Conservation (phyloP, 2,888 invertebrate species). For the Sinhomidia bicolor region DNA sequence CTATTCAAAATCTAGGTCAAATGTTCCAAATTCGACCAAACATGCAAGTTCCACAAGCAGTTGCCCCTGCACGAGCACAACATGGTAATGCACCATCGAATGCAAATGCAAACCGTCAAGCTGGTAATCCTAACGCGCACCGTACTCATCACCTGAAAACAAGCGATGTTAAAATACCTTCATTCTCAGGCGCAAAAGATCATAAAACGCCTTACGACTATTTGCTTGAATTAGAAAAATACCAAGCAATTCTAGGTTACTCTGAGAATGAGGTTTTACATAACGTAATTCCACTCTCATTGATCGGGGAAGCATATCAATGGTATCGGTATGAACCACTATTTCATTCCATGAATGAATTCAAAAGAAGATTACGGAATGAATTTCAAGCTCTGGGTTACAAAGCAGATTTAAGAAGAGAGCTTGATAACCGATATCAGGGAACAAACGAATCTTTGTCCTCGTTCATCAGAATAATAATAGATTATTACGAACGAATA, state of each 20-base stretch:
- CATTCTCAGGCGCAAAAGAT: too few species aligned
- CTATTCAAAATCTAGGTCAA: too few species aligned
- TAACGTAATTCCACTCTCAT: constrained; percentile 60
- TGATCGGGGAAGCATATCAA: constrained; percentile 56
- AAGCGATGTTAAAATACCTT: too few species aligned
- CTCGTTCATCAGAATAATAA: constrained; percentile 53
- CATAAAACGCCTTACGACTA: constrained; percentile 68
- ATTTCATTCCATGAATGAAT: constrained; percentile 37
- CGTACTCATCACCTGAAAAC: constrained; percentile 21
- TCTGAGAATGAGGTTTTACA: constrained; percentile 50
- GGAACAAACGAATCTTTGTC: constrained; percentile 61
- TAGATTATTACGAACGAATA: constrained; percentile 53
- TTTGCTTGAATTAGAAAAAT: constrained; percentile 63
- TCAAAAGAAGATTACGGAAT: constrained; percentile 14
- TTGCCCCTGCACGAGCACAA: too few species aligned
- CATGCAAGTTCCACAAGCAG: too few species aligned
- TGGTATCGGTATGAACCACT: too few species aligned
- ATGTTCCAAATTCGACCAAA: too few species aligned
- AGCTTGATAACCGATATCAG: constrained; percentile 62
- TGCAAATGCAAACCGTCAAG: background rate
- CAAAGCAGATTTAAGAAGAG: constrained; percentile 29
- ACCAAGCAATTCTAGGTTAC: constrained; percentile 56
- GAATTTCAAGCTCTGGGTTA: constrained; percentile 68
- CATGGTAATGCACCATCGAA: background rate
- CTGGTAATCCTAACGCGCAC: too few species aligned